A percentile compares a stretch with the other conserved stretches of the same genome.
phyloP scores from a whole-genome alignment of 1,140 invertebrate species.

The Listronotus oregonensis region DNA sequence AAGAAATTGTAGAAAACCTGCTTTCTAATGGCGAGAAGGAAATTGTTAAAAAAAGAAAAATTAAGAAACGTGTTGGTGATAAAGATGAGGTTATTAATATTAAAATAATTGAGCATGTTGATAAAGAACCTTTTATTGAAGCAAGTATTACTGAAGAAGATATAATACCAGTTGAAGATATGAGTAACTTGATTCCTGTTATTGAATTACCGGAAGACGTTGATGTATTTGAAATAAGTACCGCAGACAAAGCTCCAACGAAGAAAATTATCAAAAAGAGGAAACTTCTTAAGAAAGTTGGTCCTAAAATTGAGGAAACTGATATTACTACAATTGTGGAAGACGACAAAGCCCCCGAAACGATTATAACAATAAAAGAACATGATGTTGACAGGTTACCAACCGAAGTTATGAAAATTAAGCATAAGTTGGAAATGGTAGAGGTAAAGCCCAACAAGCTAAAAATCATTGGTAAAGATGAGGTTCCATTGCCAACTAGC shows the following conservation, averaged over 20 bases:
- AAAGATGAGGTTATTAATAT: conserved; percentile 43
- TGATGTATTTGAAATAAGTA: conserved; percentile 56
- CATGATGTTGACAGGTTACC: conserved; percentile 25
- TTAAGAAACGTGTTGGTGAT: conserved; percentile 38
- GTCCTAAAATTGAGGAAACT: conserved; percentile 48
- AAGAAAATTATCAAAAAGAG: conserved; percentile 49
- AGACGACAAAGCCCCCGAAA: conserved; percentile 50
- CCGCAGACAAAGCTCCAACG: conserved; percentile 54
- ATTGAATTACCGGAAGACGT: conserved; percentile 57
- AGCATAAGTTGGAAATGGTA: conserved; percentile 38
- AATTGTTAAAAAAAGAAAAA: conserved; percentile 39
- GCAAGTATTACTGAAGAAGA: conserved; percentile 35
- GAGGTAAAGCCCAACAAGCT: conserved; percentile 43
- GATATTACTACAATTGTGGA: conserved; percentile 52
- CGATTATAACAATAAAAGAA: conserved; percentile 44
- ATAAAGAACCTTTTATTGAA: conserved; percentile 33
- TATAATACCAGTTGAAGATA: conserved; percentile 23
- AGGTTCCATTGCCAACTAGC: conserved; percentile 41
- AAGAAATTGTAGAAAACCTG: conserved; percentile 19
- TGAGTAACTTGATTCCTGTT: conserved; percentile 31
- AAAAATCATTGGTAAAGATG: conserved; percentile 36
- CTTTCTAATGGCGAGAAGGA: conserved; percentile 28
- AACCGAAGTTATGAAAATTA: conserved; percentile 25
- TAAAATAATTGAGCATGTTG: conserved; percentile 21
- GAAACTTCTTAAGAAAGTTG: conserved; percentile 46